Evolutionary conservation across 2,797 vertebrate species (phyloP).

Genomic region (Smutsia temminckii): DNA sequence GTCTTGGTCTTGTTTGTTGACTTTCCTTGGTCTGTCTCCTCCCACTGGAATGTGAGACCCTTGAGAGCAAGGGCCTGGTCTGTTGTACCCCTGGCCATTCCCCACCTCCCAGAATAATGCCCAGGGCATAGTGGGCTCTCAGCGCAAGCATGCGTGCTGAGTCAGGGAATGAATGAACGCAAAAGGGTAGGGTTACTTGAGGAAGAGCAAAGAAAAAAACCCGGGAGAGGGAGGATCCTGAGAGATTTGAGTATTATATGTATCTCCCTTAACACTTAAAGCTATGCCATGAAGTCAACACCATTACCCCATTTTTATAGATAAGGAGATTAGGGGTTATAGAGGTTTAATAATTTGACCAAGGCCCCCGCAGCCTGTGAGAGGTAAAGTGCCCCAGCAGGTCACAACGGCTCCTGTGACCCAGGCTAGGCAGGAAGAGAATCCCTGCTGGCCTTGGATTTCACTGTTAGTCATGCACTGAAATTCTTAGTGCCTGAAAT

Average conservation of each 20-base stretch:
- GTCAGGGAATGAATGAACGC: not conserved
- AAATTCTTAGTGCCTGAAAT: not conserved
- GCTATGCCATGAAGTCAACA: not conserved
- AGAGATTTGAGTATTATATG: not conserved
- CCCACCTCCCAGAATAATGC: not conserved
- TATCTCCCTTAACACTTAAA: not conserved
- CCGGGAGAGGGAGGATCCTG: too few species aligned
- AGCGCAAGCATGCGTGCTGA: not conserved
- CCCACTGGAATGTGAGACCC: not conserved
- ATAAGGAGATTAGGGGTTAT: not conserved
- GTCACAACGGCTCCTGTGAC: not conserved
- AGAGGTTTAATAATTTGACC: not conserved
- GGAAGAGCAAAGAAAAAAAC: not conserved
- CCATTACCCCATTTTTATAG: not conserved
- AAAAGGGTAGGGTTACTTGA: not conserved
- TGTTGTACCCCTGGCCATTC: not conserved
- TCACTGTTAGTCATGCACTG: not conserved
- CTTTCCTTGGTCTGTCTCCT: not conserved
- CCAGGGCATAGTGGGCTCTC: not conserved
- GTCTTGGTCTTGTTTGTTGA: not conserved
- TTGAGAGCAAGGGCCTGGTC: not conserved
- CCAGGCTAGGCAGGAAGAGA: not conserved
- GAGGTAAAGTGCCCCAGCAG: not conserved
- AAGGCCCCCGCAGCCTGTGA: fast-evolving
- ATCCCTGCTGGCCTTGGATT: not conserved